Evolutionary conservation across 2,113 vertebrate genomes (phyloP).

Genomic region (Globicephala melas): DNA sequence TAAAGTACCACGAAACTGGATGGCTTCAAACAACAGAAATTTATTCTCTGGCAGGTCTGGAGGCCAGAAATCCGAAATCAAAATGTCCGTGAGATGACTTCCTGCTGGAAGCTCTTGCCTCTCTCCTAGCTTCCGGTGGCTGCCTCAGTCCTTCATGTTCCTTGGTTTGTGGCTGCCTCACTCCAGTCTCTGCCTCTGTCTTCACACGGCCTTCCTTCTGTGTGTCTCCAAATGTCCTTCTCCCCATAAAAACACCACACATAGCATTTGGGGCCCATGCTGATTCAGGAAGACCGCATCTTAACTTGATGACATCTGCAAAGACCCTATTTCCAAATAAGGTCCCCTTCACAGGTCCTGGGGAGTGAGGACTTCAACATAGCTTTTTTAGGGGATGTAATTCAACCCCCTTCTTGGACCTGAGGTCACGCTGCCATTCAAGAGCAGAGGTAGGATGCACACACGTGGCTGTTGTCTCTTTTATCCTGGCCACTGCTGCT

Average conservation of each 20-base stretch:
- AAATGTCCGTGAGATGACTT: rapidly evolving
- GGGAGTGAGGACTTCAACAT: rapidly evolving
- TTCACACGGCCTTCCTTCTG: background rate
- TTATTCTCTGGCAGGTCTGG: no score
- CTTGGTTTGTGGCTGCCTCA: background rate
- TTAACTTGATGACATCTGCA: background rate
- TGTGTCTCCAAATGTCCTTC: background rate
- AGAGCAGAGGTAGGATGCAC: background rate
- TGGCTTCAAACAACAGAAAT: background rate
- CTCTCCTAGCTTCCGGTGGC: background rate
- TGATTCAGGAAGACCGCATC: no score
- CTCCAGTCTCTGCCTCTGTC: background rate
- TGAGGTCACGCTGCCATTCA: rapidly evolving
- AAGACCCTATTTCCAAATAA: background rate
- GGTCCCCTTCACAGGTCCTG: no score
- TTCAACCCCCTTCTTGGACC: background rate
- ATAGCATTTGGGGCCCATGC: background rate
- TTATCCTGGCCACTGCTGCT: background rate
- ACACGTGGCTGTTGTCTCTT: background rate
- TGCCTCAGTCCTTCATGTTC: rapidly evolving
- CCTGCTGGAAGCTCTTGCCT: background rate
- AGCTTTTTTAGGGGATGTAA: background rate
- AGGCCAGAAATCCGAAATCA: background rate
- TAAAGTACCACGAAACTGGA: rapidly evolving
- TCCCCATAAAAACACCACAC: background rate